Percentiles rank a stretch among this genome's conserved stretches.
Evolutionary conservation across 2,113 vertebrate species (phyloP).

Genomic region (Rhinoderma darwinii): DNA sequence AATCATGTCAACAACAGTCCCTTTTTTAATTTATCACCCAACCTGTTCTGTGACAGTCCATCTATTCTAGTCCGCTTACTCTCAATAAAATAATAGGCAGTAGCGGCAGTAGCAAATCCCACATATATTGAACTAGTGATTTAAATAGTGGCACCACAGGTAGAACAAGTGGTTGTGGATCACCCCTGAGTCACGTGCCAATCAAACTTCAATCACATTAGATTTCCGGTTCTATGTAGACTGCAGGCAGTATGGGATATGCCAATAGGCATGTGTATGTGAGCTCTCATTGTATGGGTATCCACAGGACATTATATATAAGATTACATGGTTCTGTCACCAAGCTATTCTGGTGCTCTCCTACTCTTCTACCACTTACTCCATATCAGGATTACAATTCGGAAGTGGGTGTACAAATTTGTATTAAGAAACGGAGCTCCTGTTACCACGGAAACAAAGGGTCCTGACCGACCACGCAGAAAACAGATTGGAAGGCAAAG

Average conservation of each 20-base stretch:
- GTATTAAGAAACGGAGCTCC: conserved; percentile 32
- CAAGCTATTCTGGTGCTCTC: background rate
- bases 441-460: conserved; percentile 52
- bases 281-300: background rate
- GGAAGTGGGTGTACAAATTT: conserved; percentile 47
- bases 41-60: background rate
- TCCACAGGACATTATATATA: conserved; percentile 20
- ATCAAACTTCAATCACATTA: background rate
- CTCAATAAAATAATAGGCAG: background rate
- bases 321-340: conserved; percentile 20
- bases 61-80: background rate
- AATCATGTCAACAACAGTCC: background rate
- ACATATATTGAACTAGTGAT: background rate
- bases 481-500: conserved; percentile 12
- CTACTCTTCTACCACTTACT: conserved; percentile 10
- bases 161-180: background rate
- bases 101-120: background rate
- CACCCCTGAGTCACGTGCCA: background rate
- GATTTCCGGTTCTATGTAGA: background rate
- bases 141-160: background rate
- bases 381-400: conserved; percentile 17
- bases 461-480: conserved; percentile 22
- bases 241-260: background rate
- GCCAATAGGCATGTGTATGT: background rate
- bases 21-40: background rate